Percentiles rank a stretch among this genome's conserved stretches.
phyloP scores from a whole-genome alignment of 2,797 vertebrate species.

The Poecilia wingei region DNA sequence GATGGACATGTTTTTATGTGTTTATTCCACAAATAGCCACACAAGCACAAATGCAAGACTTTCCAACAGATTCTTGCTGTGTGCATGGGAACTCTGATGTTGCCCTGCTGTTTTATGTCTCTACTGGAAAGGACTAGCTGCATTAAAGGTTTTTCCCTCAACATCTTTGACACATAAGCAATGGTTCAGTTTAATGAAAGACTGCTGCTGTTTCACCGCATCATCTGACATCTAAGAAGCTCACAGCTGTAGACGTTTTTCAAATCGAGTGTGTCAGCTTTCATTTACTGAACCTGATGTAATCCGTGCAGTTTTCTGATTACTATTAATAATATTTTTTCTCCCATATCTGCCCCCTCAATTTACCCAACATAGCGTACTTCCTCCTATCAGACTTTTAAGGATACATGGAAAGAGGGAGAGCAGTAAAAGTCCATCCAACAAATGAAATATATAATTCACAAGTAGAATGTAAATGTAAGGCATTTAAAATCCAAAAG shows the following conservation, averaged over 20 bases:
- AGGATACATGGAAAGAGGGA: background rate
- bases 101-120: slow-evolving; percentile 41
- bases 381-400: background rate
- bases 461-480: background rate
- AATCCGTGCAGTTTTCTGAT: background rate
- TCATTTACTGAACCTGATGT: background rate
- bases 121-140: slow-evolving; percentile 18
- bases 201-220: background rate
- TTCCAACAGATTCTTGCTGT: slow-evolving; percentile 20
- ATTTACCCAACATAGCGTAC: background rate
- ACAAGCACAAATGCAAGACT: slow-evolving; percentile 29
- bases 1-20: background rate
- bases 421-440: background rate
- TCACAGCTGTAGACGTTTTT: background rate
- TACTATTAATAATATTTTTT: background rate
- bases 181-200: background rate
- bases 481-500: background rate
- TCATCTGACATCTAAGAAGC: background rate
- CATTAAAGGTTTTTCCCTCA: background rate
- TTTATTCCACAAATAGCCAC: slow-evolving; percentile 44
- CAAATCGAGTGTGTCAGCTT: background rate
- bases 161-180: slow-evolving; percentile 1
- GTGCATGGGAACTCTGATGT: slow-evolving; percentile 6
- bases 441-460: background rate
- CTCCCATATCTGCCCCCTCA: background rate